A percentile compares a stretch with the other conserved stretches of the same genome.
Conservation (phyloP, 2,888 invertebrate genomes). For the Liposcelis brunnea region DNA sequence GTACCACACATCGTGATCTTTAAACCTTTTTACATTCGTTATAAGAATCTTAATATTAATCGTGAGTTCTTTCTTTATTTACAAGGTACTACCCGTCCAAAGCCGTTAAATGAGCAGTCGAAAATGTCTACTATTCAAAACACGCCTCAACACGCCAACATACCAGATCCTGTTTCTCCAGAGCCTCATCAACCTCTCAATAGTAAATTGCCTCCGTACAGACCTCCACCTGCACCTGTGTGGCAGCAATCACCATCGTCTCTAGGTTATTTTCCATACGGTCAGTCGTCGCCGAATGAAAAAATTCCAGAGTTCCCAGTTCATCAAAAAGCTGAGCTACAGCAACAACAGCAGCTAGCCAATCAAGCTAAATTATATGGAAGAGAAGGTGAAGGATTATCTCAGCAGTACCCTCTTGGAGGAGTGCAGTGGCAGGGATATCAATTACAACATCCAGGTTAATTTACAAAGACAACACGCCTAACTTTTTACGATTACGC, state of each 20-base stretch:
- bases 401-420: constrained; percentile 8
- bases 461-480: no score
- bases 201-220: no score
- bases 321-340: not conserved
- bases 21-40: no score
- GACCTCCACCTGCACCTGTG: not conserved
- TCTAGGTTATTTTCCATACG: no score
- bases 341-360: constrained; percentile 11
- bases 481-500: no score
- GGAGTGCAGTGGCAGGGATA: constrained; percentile 13
- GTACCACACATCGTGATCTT: not conserved
- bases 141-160: not conserved
- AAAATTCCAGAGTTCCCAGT: no score
- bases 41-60: no score
- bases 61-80: no score
- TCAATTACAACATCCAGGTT: constrained; percentile 10
- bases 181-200: constrained; percentile 15
- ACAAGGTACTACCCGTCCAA: no score
- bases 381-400: constrained; percentile 18
- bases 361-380: constrained; percentile 16
- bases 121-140: constrained; percentile 3
- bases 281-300: no score
- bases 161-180: constrained; percentile 17
- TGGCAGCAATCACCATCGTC: constrained; percentile 3
- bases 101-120: not conserved